Evolutionary conservation across 2,797 vertebrate species (phyloP).

Genomic region (Jordanella pulchra): DNA sequence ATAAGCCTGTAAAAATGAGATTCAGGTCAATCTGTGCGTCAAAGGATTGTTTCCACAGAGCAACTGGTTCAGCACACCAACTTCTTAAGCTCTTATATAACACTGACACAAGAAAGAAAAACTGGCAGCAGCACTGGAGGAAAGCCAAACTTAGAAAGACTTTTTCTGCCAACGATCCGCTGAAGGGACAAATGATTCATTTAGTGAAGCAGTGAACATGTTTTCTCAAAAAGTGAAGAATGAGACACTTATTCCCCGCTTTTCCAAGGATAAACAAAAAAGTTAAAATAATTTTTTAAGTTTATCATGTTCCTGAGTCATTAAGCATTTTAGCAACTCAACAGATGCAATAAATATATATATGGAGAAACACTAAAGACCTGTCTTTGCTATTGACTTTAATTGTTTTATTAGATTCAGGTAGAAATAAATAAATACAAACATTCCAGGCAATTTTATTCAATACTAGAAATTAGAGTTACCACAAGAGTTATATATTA

Average conservation of each 20-base stretch:
- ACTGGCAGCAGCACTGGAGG: slow-evolving; percentile 7
- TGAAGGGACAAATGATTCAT: neutral
- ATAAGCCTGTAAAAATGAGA: slow-evolving; percentile 54
- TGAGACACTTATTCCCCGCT: neutral
- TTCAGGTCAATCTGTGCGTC: slow-evolving; percentile 59
- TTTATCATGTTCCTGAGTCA: too few species aligned
- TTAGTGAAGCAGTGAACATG: neutral
- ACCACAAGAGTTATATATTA: slow-evolving; percentile 30
- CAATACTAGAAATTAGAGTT: slow-evolving; percentile 9
- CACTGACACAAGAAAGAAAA: slow-evolving; percentile 40
- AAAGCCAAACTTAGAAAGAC: slow-evolving; percentile 1
- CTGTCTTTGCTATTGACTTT: neutral
- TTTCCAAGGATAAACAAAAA: neutral
- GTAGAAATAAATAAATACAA: slow-evolving; percentile 27
- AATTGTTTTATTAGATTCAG: slow-evolving; percentile 3
- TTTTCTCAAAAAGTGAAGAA: neutral
- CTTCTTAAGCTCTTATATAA: slow-evolving; percentile 62
- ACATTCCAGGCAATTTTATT: slow-evolving; percentile 29
- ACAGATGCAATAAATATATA: neutral
- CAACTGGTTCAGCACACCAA: slow-evolving; percentile 45
- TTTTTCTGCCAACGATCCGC: neutral
- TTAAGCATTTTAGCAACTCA: neutral
- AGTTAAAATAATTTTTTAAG: neutral
- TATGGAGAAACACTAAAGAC: neutral
- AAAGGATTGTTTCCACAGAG: slow-evolving; percentile 39